Base-by-base conservation (phyloP, 53 echinoderm and acorn worm genomes). In the Holothuria leucospilota region DNA sequence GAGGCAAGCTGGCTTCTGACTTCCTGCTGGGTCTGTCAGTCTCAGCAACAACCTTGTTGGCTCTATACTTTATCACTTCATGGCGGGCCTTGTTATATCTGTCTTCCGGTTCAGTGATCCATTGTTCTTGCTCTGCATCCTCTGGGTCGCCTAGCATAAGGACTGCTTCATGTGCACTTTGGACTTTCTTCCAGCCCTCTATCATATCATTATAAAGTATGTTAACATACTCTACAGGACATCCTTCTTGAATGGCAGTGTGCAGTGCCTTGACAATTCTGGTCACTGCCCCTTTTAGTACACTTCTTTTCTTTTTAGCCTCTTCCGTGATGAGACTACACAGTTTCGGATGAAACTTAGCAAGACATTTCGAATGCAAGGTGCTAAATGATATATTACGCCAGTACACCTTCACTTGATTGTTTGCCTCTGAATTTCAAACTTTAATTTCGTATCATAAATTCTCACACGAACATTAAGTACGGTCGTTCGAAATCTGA, bases 101-200 rank as follows among this genome's bases (percentile, higher is more conserved):
- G 8, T 34, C n/a, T 28, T 72, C 73, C 20, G 30, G 13, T n/a
- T 72, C 73, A 23, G 73, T 39, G 13, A 72, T 72, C 73, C 73
- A 72, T 40, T 34, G 21, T 72, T 72, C 73, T n/a, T 72, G 73
- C 13, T 72, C 73, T 29, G 4, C 13, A 10, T 30, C 73, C 41
- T 72, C 73, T 9, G 73, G 73, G 73, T 72, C 73, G 6, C 34
- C 38, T 30, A 72, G n/a, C 73, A 72, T 39, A 11, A 72, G n/a
- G 20, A 72, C 38, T 40, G 34, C 73, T 39, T 72, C 73, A 72
- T 72, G 73, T 12, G 73, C 73, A 30, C 20, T 30, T 72, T 72
- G 10, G 26, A 72, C 73, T 18, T 30, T 72, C 6, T 41, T 41
- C 73, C 73, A 72, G 1, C 28, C 41, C 41, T 72, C 73, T 34